phyloP scores from a whole-genome alignment of 2,797 vertebrate species.

The Vireo griseus region DNA sequence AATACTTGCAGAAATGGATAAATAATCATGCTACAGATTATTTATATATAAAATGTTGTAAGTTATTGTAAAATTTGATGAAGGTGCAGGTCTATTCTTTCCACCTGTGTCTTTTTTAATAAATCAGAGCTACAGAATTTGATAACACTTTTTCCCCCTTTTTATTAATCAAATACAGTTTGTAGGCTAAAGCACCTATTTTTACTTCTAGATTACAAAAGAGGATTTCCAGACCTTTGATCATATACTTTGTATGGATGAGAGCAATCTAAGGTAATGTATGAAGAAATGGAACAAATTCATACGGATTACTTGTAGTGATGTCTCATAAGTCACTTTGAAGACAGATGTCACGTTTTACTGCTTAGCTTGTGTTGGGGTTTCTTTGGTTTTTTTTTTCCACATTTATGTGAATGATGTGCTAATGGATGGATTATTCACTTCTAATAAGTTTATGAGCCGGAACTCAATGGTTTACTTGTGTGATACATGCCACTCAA shows the following conservation, averaged over 20 bases:
- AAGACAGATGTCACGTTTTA: not conserved
- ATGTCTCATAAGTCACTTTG: not conserved
- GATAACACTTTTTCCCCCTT: not conserved
- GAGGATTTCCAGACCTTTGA: constrained; percentile 91
- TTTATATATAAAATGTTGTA: not conserved
- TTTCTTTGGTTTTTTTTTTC: not conserved
- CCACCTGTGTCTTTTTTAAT: not conserved
- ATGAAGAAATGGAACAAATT: not conserved
- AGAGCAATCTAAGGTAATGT: constrained; percentile 91
- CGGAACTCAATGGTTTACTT: not conserved
- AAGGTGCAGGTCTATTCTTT: not conserved
- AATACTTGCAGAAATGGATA: not conserved
- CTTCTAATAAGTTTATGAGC: not conserved
- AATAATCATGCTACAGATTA: not conserved
- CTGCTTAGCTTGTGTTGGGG: not conserved
- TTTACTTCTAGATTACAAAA: constrained; percentile 85
- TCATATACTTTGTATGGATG: constrained; percentile 96
- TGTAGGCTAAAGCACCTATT: not conserved
- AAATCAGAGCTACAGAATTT: not conserved
- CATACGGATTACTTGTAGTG: not conserved
- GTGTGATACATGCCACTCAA: not conserved
- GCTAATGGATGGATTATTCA: not conserved
- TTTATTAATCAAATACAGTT: not conserved
- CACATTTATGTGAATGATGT: not conserved
- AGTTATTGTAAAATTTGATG: not conserved